These are phyloP conservation scores for Leptonema lineaticorne DNA, from an alignment of 1,140 invertebrate species.

Conservation along the genomic window DNA sequence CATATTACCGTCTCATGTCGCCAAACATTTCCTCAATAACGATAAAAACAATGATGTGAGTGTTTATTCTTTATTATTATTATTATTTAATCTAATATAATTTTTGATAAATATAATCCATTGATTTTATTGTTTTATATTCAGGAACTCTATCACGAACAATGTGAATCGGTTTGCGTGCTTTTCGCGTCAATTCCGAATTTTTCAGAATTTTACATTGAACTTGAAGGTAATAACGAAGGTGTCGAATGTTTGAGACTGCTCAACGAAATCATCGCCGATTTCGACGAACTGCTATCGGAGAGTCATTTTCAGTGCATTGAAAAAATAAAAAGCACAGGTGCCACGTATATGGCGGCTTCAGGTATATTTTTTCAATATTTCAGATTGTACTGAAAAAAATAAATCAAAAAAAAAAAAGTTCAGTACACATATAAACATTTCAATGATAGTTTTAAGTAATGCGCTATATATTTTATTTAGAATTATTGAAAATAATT, in stretches of 20 bases:
- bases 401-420: too few species aligned
- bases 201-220: slow-evolving; percentile 96
- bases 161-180: slow-evolving; percentile 92
- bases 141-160: slow-evolving; percentile 93
- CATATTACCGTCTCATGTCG: slow-evolving; percentile 92
- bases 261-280: slow-evolving; percentile 95
- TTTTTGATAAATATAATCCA: neutral
- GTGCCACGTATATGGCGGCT: slow-evolving; percentile 95
- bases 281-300: slow-evolving; percentile 89
- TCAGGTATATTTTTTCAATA: slow-evolving; percentile 78
- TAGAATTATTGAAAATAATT: too few species aligned
- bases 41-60: slow-evolving; percentile 80
- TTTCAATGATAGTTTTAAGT: too few species aligned
- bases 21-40: slow-evolving; percentile 86
- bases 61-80: slow-evolving; percentile 40
- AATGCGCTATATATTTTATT: too few species aligned
- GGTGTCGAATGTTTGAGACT: slow-evolving; percentile 92
- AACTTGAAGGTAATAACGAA: slow-evolving; percentile 91
- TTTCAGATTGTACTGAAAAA: too few species aligned
- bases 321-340: slow-evolving; percentile 97
- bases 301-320: slow-evolving; percentile 87
- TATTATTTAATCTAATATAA: slow-evolving; percentile 13
- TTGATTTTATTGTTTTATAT: slow-evolving; percentile 11
- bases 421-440: too few species aligned
- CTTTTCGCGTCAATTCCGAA: slow-evolving; percentile 96